Percentiles rank a stretch among this genome's conserved stretches.
These are phyloP conservation scores for Cerastis rubricosa DNA, from an alignment of 2,888 invertebrate genomes.

Conservation along the genomic window DNA sequence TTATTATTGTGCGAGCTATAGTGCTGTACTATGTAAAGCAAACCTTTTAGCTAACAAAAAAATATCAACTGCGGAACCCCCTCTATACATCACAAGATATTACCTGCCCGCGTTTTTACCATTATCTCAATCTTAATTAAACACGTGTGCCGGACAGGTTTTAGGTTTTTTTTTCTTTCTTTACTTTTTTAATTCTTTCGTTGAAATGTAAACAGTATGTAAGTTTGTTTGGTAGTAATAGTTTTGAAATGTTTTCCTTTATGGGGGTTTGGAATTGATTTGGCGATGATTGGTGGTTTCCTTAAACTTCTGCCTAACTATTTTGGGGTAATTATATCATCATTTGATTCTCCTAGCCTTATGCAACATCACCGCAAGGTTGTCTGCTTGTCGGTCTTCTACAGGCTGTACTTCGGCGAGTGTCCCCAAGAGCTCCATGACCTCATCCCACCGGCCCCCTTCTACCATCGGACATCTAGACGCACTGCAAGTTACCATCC, in stretches of 20 bases:
- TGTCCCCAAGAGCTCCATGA: too few relatives aligned
- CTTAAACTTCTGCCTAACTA: not conserved
- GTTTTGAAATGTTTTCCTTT: not conserved
- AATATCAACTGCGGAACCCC: constrained; percentile 32
- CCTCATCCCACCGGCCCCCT: too few relatives aligned
- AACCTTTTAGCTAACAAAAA: not conserved
- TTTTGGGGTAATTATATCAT: too few relatives aligned
- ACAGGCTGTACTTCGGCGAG: too few relatives aligned
- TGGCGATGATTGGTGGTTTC: not conserved
- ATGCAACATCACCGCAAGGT: too few relatives aligned
- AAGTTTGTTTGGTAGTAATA: constrained; percentile 8
- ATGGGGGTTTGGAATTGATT: not conserved
- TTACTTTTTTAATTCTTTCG: constrained; percentile 9
- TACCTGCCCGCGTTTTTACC: constrained; percentile 13
- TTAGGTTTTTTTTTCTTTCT: not conserved
- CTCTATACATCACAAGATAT: not conserved
- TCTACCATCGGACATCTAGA: too few relatives aligned
- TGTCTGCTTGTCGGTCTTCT: too few relatives aligned
- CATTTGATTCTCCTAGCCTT: too few relatives aligned
- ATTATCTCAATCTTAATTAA: constrained; percentile 58
- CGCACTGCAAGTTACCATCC: too few relatives aligned
- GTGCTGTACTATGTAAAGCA: too few relatives aligned
- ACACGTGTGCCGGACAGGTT: constrained; percentile 46
- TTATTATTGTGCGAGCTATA: too few relatives aligned
- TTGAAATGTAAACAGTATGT: constrained; percentile 22